Percentiles rank a stretch among this genome's conserved stretches.
These are phyloP conservation scores for Achlya flavicornis DNA, from an alignment of 2,888 invertebrate species.

Conservation along the genomic window DNA sequence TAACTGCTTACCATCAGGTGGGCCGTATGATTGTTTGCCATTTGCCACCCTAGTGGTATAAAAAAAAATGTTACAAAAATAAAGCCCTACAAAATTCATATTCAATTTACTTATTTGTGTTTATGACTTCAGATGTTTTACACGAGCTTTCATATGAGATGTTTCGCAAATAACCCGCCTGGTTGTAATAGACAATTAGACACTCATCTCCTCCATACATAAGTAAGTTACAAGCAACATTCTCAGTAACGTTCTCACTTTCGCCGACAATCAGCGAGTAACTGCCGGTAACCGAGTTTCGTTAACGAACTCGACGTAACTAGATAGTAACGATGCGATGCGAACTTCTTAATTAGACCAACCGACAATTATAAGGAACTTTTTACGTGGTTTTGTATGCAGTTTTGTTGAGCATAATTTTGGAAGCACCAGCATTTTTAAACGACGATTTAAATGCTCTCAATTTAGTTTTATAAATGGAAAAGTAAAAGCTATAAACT, in stretches of 20 bases:
- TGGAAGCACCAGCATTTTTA: not conserved
- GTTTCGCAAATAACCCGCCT: not conserved
- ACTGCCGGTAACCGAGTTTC: slow-evolving; percentile 68
- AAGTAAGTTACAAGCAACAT: slow-evolving; percentile 16
- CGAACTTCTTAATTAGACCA: slow-evolving; percentile 71
- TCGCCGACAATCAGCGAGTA: slow-evolving; percentile 68
- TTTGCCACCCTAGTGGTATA: too few species aligned
- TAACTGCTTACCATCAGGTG: too few species aligned
- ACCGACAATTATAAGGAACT: slow-evolving; percentile 55
- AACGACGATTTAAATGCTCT: not conserved
- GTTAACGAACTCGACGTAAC: slow-evolving; percentile 75
- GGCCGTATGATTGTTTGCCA: too few species aligned
- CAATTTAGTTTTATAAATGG: not conserved
- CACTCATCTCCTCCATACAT: not conserved
- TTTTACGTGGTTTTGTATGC: slow-evolving; percentile 41
- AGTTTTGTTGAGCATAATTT: slow-evolving; percentile 19
- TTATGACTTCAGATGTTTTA: not conserved
- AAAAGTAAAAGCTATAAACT: not conserved
- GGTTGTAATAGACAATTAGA: slow-evolving; percentile 10
- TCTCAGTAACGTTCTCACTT: slow-evolving; percentile 56
- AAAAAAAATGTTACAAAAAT: not conserved
- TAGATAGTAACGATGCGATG: slow-evolving; percentile 68
- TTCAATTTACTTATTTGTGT: not conserved
- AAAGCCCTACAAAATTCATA: not conserved
- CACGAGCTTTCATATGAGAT: not conserved